Evolutionary conservation across 2,888 invertebrate genomes (phyloP), one percentile per base, ranked within the genome.

Genomic region (Adelphocoris suturalis): DNA sequence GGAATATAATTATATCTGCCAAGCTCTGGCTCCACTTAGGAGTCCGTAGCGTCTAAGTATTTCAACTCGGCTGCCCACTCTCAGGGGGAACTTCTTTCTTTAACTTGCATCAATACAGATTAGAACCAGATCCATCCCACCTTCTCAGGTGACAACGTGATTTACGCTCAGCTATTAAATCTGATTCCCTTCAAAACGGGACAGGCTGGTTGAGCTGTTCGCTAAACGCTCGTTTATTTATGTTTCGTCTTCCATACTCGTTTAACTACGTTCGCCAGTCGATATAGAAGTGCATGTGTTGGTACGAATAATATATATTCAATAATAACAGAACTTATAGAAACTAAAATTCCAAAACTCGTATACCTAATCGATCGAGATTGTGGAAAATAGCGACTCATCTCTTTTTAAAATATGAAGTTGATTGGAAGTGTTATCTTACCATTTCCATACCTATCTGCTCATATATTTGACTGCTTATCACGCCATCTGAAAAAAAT

Each of bases 1-100:
- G 27, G 52, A 82, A 68, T 48, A 82, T 82, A 82, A 82, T 82
- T 82, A 82, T 82, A 82, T 82, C 82, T 82, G 82, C 52, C 82
- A 55, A 52, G 11, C 47, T 14, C 48, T 48, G 55, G 52, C 78
- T 78, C 19, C 78, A 82, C 82, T 82, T 55, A 46, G 80, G 80
- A 47, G 80, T 80, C 16, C 46, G 48, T 11, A n/a, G n/a, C 19
- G 80, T 46, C 80, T 11, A 11, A 46, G 48, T 46, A 47, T 47
- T 47, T 46, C 80, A 48, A 47, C 80, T n/a, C 46, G n/a, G 16
- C 37, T 19, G 37, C 80, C 28, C 80, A 48, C 47, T 48, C 80
- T 16, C 37, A 37, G 7, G 37, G 37, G n/a, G 37, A 48, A 80
- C 80, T 80, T 46, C 80, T 80, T 80, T 80, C 80, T 80, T 80